Percentiles rank a stretch among this genome's conserved stretches.
Conservation (phyloP, 2,888 invertebrate species). For the Plagodis pulveraria region DNA sequence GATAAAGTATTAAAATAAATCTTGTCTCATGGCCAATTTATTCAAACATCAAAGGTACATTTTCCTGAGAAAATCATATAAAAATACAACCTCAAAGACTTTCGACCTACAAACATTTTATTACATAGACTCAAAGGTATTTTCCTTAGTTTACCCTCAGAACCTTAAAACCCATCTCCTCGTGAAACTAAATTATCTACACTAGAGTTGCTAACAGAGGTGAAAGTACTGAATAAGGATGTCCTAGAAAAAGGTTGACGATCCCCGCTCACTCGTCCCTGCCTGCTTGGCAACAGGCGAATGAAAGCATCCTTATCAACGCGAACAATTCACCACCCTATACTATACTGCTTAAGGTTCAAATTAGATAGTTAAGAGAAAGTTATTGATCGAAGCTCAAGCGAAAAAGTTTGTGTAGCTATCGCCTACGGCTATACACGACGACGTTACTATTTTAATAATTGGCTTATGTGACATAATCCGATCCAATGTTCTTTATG, state of each 20-base stretch:
- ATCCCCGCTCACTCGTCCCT: slow-evolving; percentile 61
- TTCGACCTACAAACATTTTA: slow-evolving; percentile 14
- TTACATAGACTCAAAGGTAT: slow-evolving; percentile 11
- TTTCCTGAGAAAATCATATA: slow-evolving; percentile 1
- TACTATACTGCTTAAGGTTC: rapidly evolving
- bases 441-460: slow-evolving; percentile 66
- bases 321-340: slow-evolving; percentile 46
- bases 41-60: slow-evolving; percentile 4
- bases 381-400: slow-evolving; percentile 80
- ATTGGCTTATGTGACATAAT: slow-evolving; percentile 54
- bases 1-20: neutral
- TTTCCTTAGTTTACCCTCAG: slow-evolving; percentile 12
- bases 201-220: slow-evolving; percentile 48
- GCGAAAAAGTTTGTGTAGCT: slow-evolving; percentile 79
- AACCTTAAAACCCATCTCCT: slow-evolving; percentile 16
- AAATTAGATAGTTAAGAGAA: slow-evolving; percentile 28
- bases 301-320: slow-evolving; percentile 57
- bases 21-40: neutral
- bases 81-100: neutral
- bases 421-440: slow-evolving; percentile 66
- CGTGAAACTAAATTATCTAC: slow-evolving; percentile 28
- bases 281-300: slow-evolving; percentile 78
- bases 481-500: slow-evolving; percentile 28
- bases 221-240: slow-evolving; percentile 67
- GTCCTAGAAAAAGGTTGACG: slow-evolving; percentile 77